Percentiles rank a stretch among this genome's conserved stretches.
phyloP scores from a whole-genome alignment of 2,888 invertebrate species.

The Doris montereyensis region DNA sequence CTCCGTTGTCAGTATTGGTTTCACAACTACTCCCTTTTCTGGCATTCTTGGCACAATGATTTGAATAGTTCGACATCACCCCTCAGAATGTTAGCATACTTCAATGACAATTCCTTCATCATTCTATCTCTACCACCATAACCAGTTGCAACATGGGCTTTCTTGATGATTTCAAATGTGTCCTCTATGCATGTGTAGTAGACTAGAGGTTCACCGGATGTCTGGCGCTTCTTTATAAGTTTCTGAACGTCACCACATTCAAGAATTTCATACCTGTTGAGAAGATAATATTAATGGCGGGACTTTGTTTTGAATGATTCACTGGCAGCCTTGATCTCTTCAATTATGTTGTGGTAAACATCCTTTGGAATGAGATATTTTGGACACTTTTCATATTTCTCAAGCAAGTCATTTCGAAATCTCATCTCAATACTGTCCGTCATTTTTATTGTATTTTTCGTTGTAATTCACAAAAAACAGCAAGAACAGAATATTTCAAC shows the following conservation, averaged over 20 bases:
- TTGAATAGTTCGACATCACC: slow-evolving; percentile 8
- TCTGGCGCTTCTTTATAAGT: slow-evolving; percentile 15
- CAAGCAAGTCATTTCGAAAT: too few relatives aligned
- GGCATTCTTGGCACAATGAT: not conserved
- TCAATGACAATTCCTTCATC: slow-evolving; percentile 13
- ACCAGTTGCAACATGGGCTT: slow-evolving; percentile 15
- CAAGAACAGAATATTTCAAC: too few relatives aligned
- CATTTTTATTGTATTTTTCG: too few relatives aligned
- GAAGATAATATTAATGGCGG: too few relatives aligned
- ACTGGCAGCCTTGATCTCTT: too few relatives aligned
- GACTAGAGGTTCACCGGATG: not conserved
- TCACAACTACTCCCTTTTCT: not conserved
- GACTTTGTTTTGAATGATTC: too few relatives aligned
- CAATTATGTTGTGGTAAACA: too few relatives aligned
- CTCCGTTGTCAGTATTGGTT: not conserved
- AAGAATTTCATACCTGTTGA: slow-evolving; percentile 30
- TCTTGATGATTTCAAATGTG: slow-evolving; percentile 15
- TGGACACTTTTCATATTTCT: too few relatives aligned
- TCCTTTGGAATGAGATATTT: too few relatives aligned
- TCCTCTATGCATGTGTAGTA: slow-evolving; percentile 15
- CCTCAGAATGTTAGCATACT: slow-evolving; percentile 5
- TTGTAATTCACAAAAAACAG: too few relatives aligned
- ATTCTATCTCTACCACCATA: slow-evolving; percentile 21
- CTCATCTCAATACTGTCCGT: too few relatives aligned
- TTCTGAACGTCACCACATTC: not conserved